Conservation (phyloP, 1,140 invertebrate species). For the Ditylenchus dipsaci region DNA sequence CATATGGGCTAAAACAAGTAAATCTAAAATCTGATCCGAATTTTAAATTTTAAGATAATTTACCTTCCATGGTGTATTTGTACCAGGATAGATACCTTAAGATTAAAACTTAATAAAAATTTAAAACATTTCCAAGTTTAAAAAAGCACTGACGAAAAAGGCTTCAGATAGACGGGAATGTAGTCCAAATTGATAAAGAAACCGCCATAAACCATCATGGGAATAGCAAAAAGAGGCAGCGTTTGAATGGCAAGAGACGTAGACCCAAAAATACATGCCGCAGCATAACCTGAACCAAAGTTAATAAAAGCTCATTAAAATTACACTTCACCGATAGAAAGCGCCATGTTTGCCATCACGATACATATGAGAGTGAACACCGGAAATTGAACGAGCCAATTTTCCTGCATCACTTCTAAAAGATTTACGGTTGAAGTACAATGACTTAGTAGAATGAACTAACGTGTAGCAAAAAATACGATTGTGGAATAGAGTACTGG, state of each 20-base stretch:
- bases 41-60: not conserved
- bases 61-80: not conserved
- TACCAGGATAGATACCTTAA: not conserved
- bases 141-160: not conserved
- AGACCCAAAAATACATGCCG: slow-evolving; percentile 18
- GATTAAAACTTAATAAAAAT: too few relatives aligned
- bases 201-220: not conserved
- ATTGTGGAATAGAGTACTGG: slow-evolving; percentile 78
- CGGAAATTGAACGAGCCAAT: slow-evolving; percentile 68
- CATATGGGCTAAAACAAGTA: not conserved
- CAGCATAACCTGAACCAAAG: slow-evolving; percentile 12
- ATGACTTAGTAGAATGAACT: not conserved
- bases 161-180: not conserved
- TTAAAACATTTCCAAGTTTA: too few relatives aligned
- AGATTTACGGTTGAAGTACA: not conserved
- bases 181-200: not conserved
- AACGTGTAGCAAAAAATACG: slow-evolving; percentile 69
- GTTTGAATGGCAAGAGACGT: not conserved
- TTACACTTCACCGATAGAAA: slow-evolving; percentile 82
- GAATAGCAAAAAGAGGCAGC: not conserved
- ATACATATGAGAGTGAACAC: slow-evolving; percentile 71
- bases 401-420: slow-evolving; percentile 66
- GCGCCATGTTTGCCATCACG: slow-evolving; percentile 79
- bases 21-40: not conserved
- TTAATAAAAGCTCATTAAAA: slow-evolving; percentile 55